Conservation (phyloP, 1,140 invertebrate species). For the Magallana gigas region DNA sequence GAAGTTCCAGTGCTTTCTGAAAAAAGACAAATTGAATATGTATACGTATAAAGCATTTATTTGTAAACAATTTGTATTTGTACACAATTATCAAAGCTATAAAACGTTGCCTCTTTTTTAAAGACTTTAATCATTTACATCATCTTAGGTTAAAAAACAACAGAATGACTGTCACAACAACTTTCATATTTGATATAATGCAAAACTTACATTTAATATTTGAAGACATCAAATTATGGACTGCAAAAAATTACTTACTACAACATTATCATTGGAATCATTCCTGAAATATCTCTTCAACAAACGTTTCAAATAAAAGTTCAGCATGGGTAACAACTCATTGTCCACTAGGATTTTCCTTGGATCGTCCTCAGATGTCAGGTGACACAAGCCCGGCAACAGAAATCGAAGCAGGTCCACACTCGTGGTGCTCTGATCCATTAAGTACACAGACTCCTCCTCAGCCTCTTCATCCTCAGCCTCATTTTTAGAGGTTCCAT, state of each 20-base stretch:
- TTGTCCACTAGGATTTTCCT: conserved; percentile 89
- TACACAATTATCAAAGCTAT: no score
- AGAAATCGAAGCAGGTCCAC: conserved; percentile 89
- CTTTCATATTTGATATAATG: no score
- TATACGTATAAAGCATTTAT: no score
- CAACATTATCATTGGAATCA: conserved; percentile 80
- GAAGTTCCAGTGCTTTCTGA: conserved; percentile 83
- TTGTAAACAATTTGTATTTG: no score
- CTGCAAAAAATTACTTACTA: conserved; percentile 65
- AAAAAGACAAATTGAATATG: background rate
- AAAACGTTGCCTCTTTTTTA: no score
- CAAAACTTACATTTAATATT: background rate
- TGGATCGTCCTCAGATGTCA: conserved; percentile 92
- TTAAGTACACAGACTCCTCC: background rate
- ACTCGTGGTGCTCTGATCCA: background rate
- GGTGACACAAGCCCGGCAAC: conserved; percentile 92
- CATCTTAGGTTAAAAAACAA: no score
- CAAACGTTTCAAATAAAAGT: conserved; percentile 13
- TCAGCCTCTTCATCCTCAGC: background rate
- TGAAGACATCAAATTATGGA: background rate
- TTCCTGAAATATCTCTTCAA: conserved; percentile 14
- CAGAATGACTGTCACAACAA: no score
- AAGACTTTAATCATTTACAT: no score
- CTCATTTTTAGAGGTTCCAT: background rate
- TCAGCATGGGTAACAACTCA: conserved; percentile 63